Conservation (phyloP, 2,113 vertebrate species). For the Ifrita kowaldi region DNA sequence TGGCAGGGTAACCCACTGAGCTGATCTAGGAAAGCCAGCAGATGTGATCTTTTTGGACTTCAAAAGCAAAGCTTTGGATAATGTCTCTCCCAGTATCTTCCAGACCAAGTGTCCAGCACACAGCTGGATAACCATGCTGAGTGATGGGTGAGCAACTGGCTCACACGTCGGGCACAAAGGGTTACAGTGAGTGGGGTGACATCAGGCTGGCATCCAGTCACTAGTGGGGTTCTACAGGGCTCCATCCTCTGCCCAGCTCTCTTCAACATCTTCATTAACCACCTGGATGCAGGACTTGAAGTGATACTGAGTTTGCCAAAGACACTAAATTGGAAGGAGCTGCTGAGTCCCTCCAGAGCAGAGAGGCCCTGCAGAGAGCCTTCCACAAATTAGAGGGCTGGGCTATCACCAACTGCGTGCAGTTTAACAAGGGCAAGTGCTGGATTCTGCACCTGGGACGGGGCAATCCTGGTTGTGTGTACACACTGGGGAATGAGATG, state of each 20-base stretch:
- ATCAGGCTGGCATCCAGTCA: neutral
- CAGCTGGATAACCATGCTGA: neutral
- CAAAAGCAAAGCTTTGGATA: neutral
- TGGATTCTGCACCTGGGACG: rapidly evolving
- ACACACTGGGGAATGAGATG: neutral
- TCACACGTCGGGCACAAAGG: neutral
- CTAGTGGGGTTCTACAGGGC: neutral
- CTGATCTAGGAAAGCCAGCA: neutral
- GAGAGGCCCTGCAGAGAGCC: neutral
- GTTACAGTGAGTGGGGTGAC: neutral
- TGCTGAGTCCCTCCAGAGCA: rapidly evolving
- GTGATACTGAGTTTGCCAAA: neutral
- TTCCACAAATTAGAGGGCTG: neutral
- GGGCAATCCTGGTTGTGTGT: neutral
- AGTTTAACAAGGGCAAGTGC: neutral
- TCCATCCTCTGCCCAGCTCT: neutral
- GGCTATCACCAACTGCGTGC: too few species aligned
- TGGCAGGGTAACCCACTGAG: rapidly evolving
- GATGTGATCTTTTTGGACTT: neutral
- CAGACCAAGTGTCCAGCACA: neutral
- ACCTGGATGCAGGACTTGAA: neutral
- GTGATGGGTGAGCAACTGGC: neutral
- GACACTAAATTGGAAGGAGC: neutral
- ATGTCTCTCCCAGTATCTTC: neutral
- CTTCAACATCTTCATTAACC: neutral